Evolutionary conservation across 1,140 invertebrate genomes (phyloP).

Genomic region (Drosophila lacertosa): DNA sequence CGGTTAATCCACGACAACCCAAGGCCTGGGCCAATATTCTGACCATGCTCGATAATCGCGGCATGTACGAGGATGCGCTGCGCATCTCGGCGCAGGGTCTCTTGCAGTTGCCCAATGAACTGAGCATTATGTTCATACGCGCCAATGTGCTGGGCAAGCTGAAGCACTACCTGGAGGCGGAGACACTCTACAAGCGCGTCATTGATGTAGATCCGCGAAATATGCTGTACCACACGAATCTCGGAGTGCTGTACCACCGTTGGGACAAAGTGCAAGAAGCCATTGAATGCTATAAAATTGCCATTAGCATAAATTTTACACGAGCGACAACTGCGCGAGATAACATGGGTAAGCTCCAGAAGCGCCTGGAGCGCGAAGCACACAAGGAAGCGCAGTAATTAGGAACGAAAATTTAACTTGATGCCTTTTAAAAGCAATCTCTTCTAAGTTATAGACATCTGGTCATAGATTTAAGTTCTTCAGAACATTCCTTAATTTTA

Average conservation of each 20-base stretch:
- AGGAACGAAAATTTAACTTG: background rate
- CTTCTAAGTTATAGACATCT: constrained; percentile 2
- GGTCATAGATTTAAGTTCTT: constrained; percentile 7
- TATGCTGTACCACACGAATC: constrained; percentile 92
- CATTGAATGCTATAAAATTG: constrained; percentile 89
- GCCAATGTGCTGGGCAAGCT: constrained; percentile 95
- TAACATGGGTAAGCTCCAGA: constrained; percentile 68
- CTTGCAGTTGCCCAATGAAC: constrained; percentile 88
- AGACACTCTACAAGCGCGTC: constrained; percentile 91
- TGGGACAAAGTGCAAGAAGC: constrained; percentile 93
- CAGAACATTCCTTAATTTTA: background rate
- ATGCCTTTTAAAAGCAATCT: background rate
- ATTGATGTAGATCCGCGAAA: constrained; percentile 89
- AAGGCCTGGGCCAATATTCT: constrained; percentile 97
- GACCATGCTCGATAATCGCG: constrained; percentile 93
- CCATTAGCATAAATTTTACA: constrained; percentile 81
- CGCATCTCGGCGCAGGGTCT: constrained; percentile 89
- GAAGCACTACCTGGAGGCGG: constrained; percentile 90
- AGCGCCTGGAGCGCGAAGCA: constrained; percentile 56
- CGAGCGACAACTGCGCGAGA: constrained; percentile 66
- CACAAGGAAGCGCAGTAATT: constrained; percentile 19
- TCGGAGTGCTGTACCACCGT: constrained; percentile 96
- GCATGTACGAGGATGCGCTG: constrained; percentile 88
- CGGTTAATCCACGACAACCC: constrained; percentile 90
- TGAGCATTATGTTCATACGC: constrained; percentile 92